These are phyloP conservation scores for Erannis defoliaria DNA, from an alignment of 2,888 invertebrate species.

Conservation along the genomic window DNA sequence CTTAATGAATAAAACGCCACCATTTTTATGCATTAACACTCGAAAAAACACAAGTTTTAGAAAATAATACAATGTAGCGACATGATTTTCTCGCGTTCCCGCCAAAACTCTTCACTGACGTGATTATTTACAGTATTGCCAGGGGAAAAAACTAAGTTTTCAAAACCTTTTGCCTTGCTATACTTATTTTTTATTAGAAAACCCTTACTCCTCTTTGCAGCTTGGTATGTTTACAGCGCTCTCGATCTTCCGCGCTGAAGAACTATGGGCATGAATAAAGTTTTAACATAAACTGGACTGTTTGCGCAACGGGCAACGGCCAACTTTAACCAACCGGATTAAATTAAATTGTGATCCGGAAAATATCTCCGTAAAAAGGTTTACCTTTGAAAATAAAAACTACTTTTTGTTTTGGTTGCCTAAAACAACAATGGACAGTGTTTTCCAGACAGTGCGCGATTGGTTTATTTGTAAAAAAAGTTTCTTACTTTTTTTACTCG, in stretches of 20 bases:
- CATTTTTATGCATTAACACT: no score
- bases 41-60: no score
- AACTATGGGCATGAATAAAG: constrained; percentile 19
- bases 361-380: constrained; percentile 8
- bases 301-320: constrained; percentile 4
- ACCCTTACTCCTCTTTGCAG: constrained; percentile 5
- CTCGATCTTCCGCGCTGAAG: constrained; percentile 18
- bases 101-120: no score
- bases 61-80: no score
- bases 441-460: no score
- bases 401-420: not conserved
- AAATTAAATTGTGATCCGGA: constrained; percentile 9
- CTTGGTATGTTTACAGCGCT: constrained; percentile 5
- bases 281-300: constrained; percentile 18
- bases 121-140: no score
- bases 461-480: no score
- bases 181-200: not conserved
- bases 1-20: no score
- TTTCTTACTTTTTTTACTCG: no score
- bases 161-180: no score
- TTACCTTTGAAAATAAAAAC: constrained; percentile 6
- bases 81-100: no score
- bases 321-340: constrained; percentile 4
- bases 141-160: no score
- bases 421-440: not conserved